Conservation (phyloP, 2,888 invertebrate species). For the Auanema freiburgensis region DNA sequence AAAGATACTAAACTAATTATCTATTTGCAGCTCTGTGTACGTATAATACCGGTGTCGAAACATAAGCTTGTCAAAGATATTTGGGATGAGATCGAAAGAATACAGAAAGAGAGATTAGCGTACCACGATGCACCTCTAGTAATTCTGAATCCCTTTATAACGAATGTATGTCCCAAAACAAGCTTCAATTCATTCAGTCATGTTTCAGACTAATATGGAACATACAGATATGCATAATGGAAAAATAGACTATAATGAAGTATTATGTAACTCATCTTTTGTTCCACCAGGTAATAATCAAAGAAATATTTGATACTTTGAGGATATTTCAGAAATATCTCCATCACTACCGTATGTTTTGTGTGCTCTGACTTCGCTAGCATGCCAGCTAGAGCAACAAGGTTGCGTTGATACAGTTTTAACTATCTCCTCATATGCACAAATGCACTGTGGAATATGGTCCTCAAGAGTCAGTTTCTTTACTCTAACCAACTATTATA, state of each 20-base stretch:
- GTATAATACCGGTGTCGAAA: conserved; percentile 43
- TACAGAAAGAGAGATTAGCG: conserved; percentile 46
- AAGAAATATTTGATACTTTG: too few species aligned
- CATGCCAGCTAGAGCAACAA: conserved; percentile 61
- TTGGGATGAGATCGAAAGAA: conserved; percentile 60
- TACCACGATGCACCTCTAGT: conserved; percentile 43
- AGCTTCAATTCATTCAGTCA: conserved; percentile 1
- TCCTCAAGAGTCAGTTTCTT: conserved; percentile 20
- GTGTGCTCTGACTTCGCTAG: conserved; percentile 59
- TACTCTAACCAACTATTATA: neutral
- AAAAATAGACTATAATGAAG: neutral
- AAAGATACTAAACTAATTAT: conserved; percentile 15
- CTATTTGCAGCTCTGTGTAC: conserved; percentile 43
- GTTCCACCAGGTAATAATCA: neutral
- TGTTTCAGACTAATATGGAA: neutral
- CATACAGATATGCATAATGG: too few species aligned
- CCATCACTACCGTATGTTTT: conserved; percentile 50
- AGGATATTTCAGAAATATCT: neutral
- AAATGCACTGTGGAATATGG: conserved; percentile 40
- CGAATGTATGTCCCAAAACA: neutral
- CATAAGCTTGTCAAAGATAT: conserved; percentile 47
- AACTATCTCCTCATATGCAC: conserved; percentile 33
- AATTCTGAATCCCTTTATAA: conserved; percentile 26
- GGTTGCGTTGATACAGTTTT: conserved; percentile 44
- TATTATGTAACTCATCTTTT: conserved; percentile 11